Evolutionary conservation across 2,113 vertebrate genomes (phyloP).

Genomic region (Columba janthina): DNA sequence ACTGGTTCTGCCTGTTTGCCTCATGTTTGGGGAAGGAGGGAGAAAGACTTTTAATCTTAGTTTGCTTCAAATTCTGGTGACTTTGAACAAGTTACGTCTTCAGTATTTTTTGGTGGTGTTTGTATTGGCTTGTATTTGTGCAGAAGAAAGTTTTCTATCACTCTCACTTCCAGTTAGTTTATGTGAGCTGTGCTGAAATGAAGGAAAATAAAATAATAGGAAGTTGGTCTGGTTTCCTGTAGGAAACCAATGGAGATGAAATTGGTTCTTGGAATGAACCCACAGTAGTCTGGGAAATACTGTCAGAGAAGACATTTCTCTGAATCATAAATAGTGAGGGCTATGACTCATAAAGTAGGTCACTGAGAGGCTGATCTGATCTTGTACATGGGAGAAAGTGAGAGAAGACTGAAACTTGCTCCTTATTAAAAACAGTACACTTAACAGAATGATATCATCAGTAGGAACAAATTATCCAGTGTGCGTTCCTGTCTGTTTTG

Average conservation of each 20-base stretch:
- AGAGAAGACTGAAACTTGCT: conserved; percentile 60
- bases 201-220: conserved; percentile 85
- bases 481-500: conserved; percentile 44
- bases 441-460: conserved; percentile 62
- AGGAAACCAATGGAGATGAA: conserved; percentile 83
- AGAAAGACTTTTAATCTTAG: conserved; percentile 55
- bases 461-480: conserved; percentile 67
- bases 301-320: conserved; percentile 75
- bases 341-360: conserved; percentile 77
- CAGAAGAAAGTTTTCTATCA: conserved; percentile 69
- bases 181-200: conserved; percentile 76
- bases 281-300: conserved; percentile 78
- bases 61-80: conserved; percentile 42
- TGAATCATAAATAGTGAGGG: conserved; percentile 78
- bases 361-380: conserved; percentile 73
- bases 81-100: conserved; percentile 48
- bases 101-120: conserved; percentile 65
- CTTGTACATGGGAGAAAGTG: conserved; percentile 69
- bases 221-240: conserved; percentile 83
- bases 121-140: conserved; percentile 69
- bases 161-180: conserved; percentile 78
- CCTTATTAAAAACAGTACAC: conserved; percentile 64
- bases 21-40: background rate
- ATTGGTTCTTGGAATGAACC: conserved; percentile 81
- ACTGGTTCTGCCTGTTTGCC: background rate